These are phyloP conservation scores for Drosophila arawakana DNA, from an alignment of 1,140 invertebrate genomes.

Conservation along the genomic window DNA sequence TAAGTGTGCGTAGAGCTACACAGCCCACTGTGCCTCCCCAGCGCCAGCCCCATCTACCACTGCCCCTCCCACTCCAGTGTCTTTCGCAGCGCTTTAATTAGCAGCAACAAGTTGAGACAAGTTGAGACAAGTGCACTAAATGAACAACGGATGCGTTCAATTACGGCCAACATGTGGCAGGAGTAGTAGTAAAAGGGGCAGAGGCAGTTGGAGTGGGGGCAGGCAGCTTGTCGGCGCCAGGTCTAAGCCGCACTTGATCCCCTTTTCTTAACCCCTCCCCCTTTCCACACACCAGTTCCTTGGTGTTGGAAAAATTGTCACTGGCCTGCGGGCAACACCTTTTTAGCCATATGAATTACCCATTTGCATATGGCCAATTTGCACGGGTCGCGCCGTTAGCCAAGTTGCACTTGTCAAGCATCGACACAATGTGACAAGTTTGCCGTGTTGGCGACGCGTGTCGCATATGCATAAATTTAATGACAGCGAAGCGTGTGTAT, in stretches of 20 bases:
- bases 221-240: slow-evolving; percentile 21
- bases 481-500: slow-evolving; percentile 45
- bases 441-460: slow-evolving; percentile 29
- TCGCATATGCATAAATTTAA: slow-evolving; percentile 62
- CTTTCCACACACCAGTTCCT: background rate
- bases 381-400: slow-evolving; percentile 8
- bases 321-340: slow-evolving; percentile 58
- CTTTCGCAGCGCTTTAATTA: slow-evolving; percentile 69
- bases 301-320: slow-evolving; percentile 77
- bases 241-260: slow-evolving; percentile 22
- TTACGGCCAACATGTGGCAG: slow-evolving; percentile 42
- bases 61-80: slow-evolving; percentile 10
- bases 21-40: background rate
- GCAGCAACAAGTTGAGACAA: slow-evolving; percentile 70
- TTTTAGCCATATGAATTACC: slow-evolving; percentile 31
- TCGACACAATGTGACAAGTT: slow-evolving; percentile 31
- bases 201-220: too few relatives aligned
- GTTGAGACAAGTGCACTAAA: slow-evolving; percentile 45
- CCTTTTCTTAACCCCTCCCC: background rate
- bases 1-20: slow-evolving; percentile 32
- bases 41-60: too few relatives aligned
- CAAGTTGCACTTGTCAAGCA: slow-evolving; percentile 19
- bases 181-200: background rate
- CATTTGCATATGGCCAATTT: slow-evolving; percentile 50
- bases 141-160: slow-evolving; percentile 68